phyloP scores from a whole-genome alignment of 2,888 invertebrate genomes.

The Amphipoea oculea region DNA sequence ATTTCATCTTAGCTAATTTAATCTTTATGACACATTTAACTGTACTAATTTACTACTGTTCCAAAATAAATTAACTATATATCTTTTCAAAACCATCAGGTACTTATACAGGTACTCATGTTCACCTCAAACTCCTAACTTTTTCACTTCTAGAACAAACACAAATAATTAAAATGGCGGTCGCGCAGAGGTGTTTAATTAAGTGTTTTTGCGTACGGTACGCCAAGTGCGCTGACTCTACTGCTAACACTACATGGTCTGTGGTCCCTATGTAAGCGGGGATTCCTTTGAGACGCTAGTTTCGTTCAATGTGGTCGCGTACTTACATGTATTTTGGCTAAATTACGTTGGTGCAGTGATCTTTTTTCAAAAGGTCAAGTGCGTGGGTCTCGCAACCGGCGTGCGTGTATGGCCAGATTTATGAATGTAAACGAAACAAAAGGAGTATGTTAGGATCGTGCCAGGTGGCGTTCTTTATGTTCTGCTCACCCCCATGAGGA shows the following conservation, averaged over 20 bases:
- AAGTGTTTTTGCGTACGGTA: conserved; percentile 69
- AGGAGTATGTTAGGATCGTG: neutral
- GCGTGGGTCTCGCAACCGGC: neutral
- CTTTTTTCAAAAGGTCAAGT: neutral
- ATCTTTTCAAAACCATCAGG: neutral
- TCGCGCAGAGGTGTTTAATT: conserved; percentile 69
- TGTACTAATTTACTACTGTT: neutral
- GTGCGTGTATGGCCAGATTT: neutral
- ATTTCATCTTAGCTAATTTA: neutral
- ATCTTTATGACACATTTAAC: neutral
- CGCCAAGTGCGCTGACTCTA: conserved; percentile 54
- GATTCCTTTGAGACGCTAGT: neutral
- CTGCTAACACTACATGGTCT: conserved; percentile 45
- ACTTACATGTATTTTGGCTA: neutral
- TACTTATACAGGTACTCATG: neutral
- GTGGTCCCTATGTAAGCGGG: conserved; percentile 54
- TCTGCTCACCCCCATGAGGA: neutral
- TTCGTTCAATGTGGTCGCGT: neutral
- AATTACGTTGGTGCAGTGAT: neutral
- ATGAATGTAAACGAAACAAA: neutral
- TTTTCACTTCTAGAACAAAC: conserved; percentile 46
- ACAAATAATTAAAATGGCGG: conserved; percentile 59
- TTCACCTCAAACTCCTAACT: conserved; percentile 1
- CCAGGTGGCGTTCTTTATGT: too few species aligned
- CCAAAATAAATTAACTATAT: neutral